phyloP scores from a whole-genome alignment of 2,797 vertebrate species.

The Cichlasoma orientale region DNA sequence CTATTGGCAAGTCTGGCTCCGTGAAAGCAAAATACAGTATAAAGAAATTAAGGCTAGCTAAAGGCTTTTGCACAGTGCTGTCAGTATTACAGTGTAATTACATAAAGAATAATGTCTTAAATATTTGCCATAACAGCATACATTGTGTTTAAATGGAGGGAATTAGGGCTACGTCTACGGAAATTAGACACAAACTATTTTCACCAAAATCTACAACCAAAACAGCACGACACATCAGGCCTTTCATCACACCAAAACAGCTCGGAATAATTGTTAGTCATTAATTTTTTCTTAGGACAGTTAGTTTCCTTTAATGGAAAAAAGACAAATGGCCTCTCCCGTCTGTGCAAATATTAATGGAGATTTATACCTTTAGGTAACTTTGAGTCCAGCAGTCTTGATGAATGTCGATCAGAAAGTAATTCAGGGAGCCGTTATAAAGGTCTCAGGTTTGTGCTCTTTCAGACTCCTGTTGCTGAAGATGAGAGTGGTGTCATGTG shows the following conservation, averaged over 20 bases:
- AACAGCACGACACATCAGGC: background rate
- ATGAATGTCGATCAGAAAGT: conserved; percentile 46
- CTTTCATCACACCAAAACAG: conserved; percentile 27
- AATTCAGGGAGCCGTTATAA: conserved; percentile 5
- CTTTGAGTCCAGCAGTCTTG: conserved; percentile 20
- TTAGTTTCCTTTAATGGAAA: conserved; percentile 53
- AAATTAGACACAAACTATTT: background rate
- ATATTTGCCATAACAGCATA: background rate
- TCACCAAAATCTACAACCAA: background rate
- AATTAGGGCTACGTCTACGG: background rate
- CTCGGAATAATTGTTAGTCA: conserved; percentile 24
- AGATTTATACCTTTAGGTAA: conserved; percentile 50
- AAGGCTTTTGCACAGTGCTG: background rate
- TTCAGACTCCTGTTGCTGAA: conserved; percentile 48
- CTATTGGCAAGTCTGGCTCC: background rate
- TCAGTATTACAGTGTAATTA: background rate
- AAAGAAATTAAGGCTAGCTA: background rate
- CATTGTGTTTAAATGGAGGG: background rate
- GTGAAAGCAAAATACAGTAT: background rate
- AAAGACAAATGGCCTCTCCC: conserved; percentile 47
- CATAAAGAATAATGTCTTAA: background rate
- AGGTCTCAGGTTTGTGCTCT: conserved; percentile 55
- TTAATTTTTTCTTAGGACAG: conserved; percentile 11
- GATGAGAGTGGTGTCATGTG: conserved; percentile 63
- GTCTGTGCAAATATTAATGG: conserved; percentile 38